Conservation (phyloP, 2,113 vertebrate species). For the Syngnathus scovelli region DNA sequence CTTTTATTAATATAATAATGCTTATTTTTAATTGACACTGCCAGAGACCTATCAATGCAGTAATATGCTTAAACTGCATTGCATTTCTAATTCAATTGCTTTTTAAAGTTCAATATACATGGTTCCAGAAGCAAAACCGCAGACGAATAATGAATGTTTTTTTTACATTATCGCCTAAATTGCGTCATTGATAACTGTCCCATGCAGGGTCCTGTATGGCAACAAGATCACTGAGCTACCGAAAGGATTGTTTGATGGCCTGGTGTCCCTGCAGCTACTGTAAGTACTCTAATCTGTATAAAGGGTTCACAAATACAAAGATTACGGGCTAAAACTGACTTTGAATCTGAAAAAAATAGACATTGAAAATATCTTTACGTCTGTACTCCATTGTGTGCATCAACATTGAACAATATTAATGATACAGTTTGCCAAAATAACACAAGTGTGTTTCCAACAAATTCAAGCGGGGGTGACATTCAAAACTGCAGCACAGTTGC, state of each 20-base stretch:
- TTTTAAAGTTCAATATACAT: no score
- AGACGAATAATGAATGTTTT: background rate
- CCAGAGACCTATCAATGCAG: no score
- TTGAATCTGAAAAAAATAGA: background rate
- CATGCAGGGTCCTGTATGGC: constrained; percentile 89
- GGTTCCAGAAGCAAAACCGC: background rate
- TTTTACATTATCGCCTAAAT: background rate
- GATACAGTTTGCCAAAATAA: background rate
- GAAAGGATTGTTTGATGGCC: constrained; percentile 94
- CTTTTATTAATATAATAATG: no score
- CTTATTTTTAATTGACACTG: no score
- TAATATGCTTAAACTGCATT: no score
- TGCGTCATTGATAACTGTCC: constrained; percentile 1
- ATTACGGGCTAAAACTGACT: background rate
- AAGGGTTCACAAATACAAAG: background rate
- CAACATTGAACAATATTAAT: background rate
- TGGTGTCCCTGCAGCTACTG: constrained; percentile 94
- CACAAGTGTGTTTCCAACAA: background rate
- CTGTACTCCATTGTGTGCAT: background rate
- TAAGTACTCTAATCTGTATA: constrained; percentile 72
- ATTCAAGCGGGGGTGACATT: background rate
- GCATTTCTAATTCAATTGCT: no score
- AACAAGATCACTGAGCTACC: constrained; percentile 98
- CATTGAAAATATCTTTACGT: background rate
- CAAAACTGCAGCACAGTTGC: constrained; percentile 27